Base-by-base conservation (phyloP, 1,140 invertebrate species). In the Zelostemma sp. region DNA sequence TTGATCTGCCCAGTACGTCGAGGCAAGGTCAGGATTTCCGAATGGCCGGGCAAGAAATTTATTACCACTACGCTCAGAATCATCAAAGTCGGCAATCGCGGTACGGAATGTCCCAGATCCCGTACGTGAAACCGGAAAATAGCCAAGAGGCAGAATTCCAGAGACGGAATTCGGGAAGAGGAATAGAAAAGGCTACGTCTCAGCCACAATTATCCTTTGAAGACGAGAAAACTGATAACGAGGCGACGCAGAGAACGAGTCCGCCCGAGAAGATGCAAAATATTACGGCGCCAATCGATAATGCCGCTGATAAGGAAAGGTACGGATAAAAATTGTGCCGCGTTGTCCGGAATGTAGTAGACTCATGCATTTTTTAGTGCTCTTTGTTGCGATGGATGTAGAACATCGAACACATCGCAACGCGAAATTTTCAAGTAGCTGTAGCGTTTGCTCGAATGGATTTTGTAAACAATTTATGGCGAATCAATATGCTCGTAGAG, bases 141-240 rank as follows among this genome's bases (percentile, higher is more conserved):
- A 66, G 25, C 40, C 79, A 81, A 55, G 79, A 82, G 0, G 59
- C 16, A 0, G 80, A 84, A 43, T 81, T 81, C 19, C 80, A 82
- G 33, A 64, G 72, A 5, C 49, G 72, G 18, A 84, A 80, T 60
- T 80, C 80, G 2, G 60, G 71, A 0, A 80, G 76, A 2, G 75
- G 76, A 1, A 83, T 84, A 49, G 83, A 83, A 50, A 85, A 83
- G 62, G 88, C 90, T 1, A 84, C 87, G 0, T 91, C 91, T 0
- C 91, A 91, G 58, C 91, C 90, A 5, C 90, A 92, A 51, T 77
- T 91, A 6, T 85, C 88, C 9, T 88, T 88, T 51, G 90, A 88
- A 31, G 86, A 87, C 38, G 86, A 87, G 6, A 73, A 75, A 54
- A 47, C 61, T 16, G 57, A 63, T 6, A 72, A 71, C 8, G 78